Base-by-base conservation (phyloP, 2,888 invertebrate genomes). In the Dasypogon diadema region DNA sequence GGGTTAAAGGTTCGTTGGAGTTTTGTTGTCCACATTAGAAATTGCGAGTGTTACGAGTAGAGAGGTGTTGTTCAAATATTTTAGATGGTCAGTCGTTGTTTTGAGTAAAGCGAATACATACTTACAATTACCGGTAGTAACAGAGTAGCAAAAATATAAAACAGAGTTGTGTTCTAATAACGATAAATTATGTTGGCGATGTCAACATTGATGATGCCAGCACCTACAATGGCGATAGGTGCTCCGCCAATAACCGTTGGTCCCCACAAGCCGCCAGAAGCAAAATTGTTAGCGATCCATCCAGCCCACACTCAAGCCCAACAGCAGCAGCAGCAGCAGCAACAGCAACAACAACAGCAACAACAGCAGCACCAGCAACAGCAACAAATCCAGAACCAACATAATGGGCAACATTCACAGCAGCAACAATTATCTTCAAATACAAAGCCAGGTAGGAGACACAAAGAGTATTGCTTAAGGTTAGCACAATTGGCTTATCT, bases 151-250 rank as follows among this genome's bases (percentile, higher is more conserved):
- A 60, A 26, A 60, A 24, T 4, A 24, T 3, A 30, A 30, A 30
- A 30, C 8, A 80, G 75, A 79, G 79, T 79, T 79, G 78, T 80
- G 75, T 79, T 77, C 77, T 78, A 79, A 77, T 75, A 79, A 42
- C 78, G 77, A 78, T 72, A 73, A 81, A 85, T 84, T 81, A 86
- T 86, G 86, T 83, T 86, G 85, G 84, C 86, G 77, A 86, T 86
- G 86, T 86, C 86, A 82, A 85, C 86, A 81, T 81, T 86, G 80
- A 86, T 86, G 86, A 86, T 86, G 86, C 86, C 86, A 79, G 85
- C 85, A 78, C 86, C 86, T 79, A 85, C 86, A 79, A 86, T 86
- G 83, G 83, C 85, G 77, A 82, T 85, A 82, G 85, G 86, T 80
- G 85, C 85, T 77, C 85, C 86, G 77, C 85, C 85, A 82, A 83